Evolutionary conservation across 1,140 invertebrate species (phyloP).

Genomic region (Ips nitidus): DNA sequence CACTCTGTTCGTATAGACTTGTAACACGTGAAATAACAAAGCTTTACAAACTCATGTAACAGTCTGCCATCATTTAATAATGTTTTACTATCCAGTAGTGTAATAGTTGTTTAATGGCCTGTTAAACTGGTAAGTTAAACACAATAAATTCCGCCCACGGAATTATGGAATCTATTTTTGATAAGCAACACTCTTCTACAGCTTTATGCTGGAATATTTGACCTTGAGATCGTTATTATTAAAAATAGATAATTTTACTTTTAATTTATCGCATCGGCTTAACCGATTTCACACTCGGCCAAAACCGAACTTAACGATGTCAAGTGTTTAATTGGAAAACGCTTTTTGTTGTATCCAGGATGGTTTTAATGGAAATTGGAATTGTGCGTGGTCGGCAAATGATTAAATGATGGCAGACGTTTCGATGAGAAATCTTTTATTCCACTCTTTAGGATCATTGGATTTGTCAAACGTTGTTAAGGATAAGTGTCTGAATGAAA

Average conservation of each 20-base stretch:
- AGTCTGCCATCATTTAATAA: constrained; percentile 26
- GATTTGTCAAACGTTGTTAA: too few species aligned
- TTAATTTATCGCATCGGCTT: background rate
- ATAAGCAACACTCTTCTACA: background rate
- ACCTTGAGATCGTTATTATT: constrained; percentile 21
- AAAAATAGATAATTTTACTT: constrained; percentile 12
- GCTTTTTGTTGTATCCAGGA: too few species aligned
- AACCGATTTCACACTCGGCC: background rate
- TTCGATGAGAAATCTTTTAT: too few species aligned
- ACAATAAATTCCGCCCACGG: background rate
- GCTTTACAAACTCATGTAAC: constrained; percentile 15
- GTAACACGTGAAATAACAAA: background rate
- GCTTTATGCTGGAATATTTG: constrained; percentile 10
- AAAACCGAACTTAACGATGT: background rate
- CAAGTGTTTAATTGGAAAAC: too few species aligned
- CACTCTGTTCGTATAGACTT: background rate
- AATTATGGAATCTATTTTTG: constrained; percentile 6
- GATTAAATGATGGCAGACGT: constrained; percentile 1
- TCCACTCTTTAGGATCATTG: too few species aligned
- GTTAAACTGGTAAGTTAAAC: constrained; percentile 21
- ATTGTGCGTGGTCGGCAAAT: background rate
- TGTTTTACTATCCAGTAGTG: constrained; percentile 4
- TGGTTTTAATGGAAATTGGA: background rate
- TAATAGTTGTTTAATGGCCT: constrained; percentile 7
- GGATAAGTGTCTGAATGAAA: too few species aligned